Evolutionary conservation across 1,140 invertebrate species (phyloP), one percentile per base, ranked within the genome.

Genomic region (Drosophila lowei): DNA sequence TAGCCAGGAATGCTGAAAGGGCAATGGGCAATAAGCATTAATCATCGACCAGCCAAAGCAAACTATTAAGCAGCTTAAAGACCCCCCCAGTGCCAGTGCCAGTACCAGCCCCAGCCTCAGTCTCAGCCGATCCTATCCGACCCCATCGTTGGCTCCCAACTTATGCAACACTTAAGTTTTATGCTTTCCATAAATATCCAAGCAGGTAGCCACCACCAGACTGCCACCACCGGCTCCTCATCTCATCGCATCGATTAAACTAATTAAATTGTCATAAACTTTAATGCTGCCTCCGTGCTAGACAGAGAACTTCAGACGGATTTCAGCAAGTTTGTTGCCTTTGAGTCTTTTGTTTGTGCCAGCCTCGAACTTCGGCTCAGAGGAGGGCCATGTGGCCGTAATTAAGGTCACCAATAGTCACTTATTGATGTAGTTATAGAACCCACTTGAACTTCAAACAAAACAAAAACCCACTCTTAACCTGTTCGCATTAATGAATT

Each of bases 91-190:
- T 11, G 30, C 13, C 41, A n/a, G 15, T 28, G 0, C 6, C 28
- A 28, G 28, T 28, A 7, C 47, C 21, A 23, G 21, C 21, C 2
- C 4, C 21, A 23, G 21, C 21, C 21, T 23, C 34, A 47, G 44
- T 21, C n/a, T 21, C 54, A 52, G 18, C 30, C 7, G 50, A 25
- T 63, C 8, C 46, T 38, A 41, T 23, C 44, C 48, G 59, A 67
- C 63, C 38, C 3, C 49, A 48, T 67, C 52, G 66, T 57, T 68
- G 63, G 57, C 63, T 57, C 64, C 48, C 72, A 83, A 83, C 66
- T 89, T 88, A 89, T 88, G 83, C 73, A 76, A 88, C 79, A 83
- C 73, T 88, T 83, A 88, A 88, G 67, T 88, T 88, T 88, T 83
- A 88, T 79, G 79, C 53, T 56, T 66, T 66, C 72, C 78, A 88